Evolutionary conservation across 1,140 invertebrate species (phyloP), one percentile per base, ranked within the genome.

Genomic region (Rhyacophila brunnea): DNA sequence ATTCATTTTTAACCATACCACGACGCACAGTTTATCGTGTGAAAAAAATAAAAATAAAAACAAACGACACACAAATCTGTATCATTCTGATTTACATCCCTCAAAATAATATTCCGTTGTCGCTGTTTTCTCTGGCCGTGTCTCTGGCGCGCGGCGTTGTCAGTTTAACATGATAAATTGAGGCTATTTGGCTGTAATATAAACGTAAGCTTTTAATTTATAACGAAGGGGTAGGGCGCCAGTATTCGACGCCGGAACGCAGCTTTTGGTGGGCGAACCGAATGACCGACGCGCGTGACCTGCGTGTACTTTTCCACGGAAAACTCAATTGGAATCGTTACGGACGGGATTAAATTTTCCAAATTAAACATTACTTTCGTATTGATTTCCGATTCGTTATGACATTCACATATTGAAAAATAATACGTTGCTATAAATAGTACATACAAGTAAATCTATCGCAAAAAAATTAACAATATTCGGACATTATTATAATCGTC

Each of bases 121-220:
- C 38, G 38, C 3, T 15, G 38, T n/a, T 40, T 15, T 40, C 14
- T 15, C 43, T 11, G 7, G 7, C 7, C 5, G 10, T 45, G n/a
- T 18, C 20, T 40, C 34, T 23, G n/a, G n/a, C 15, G 13, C 17
- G n/a, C 17, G 10, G 18, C 47, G 14, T n/a, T 45, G 47, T 58
- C 56, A 49, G 28, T 50, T 58, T 58, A 58, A 49, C 44, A 58
- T 58, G 55, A 58, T 50, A 49, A 58, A 58, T 58, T 45, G 55
- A 18, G n/a, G 35, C 44, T 56, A 44, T 56, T 56, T 44, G 28
- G 18, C 55, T 46, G 28, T 58, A 58, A 58, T 58, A 49, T 15
- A 40, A n/a, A 52, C 32, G 49, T 52, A 52, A 52, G 49, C 49
- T 52, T 52, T 52, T 52, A 52, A 52, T 52, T 52, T 52, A 52